These are phyloP conservation scores for Pseudochirops cupreus DNA, from an alignment of 2,797 vertebrate genomes.

Conservation along the genomic window DNA sequence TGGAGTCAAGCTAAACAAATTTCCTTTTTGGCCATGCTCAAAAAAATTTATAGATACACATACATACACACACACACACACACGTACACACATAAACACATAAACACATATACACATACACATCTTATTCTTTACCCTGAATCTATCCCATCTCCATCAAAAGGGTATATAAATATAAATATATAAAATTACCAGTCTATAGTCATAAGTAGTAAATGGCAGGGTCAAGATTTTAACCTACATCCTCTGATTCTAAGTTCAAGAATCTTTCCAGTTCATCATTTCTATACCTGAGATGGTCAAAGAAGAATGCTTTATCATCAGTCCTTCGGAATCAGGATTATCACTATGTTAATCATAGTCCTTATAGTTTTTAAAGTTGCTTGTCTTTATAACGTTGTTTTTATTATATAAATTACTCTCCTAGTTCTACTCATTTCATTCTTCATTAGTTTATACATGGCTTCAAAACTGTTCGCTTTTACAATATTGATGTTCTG, in stretches of 20 bases:
- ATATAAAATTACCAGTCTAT: no score
- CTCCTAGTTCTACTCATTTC: neutral
- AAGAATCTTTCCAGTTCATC: no score
- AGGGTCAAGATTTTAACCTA: no score
- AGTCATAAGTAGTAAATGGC: no score
- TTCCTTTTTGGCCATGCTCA: neutral
- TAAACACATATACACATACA: neutral
- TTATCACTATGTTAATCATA: neutral
- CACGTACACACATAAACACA: neutral
- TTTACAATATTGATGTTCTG: neutral
- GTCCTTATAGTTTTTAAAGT: neutral
- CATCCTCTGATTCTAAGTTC: no score
- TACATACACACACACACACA: accelerated
- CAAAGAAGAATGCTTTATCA: neutral
- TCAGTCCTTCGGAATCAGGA: neutral
- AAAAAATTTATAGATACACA: neutral
- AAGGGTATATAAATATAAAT: neutral
- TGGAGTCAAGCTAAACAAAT: neutral
- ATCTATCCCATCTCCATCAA: neutral
- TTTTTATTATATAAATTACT: neutral
- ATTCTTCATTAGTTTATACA: neutral
- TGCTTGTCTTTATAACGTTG: neutral
- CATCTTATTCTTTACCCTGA: neutral
- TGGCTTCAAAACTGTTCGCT: neutral
- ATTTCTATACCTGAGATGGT: no score